Evolutionary conservation across 1,140 invertebrate species (phyloP).

Genomic region (Bactericera cockerelli): DNA sequence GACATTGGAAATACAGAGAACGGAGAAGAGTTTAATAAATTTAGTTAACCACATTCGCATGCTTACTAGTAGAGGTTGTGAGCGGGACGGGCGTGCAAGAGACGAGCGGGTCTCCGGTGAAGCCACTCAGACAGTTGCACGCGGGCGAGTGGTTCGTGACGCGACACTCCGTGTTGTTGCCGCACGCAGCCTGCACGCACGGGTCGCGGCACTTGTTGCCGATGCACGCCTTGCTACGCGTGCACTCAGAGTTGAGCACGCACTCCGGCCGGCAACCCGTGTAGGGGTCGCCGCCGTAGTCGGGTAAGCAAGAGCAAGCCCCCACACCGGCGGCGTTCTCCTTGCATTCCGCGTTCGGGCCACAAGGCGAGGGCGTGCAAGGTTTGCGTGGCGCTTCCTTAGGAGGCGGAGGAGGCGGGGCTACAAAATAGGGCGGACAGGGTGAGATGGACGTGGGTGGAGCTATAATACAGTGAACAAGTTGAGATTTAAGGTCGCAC

Average conservation of each 20-base stretch:
- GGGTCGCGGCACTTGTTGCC: slow-evolving; percentile 52
- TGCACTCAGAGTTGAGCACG: slow-evolving; percentile 53
- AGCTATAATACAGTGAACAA: too few species aligned
- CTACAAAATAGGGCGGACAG: not conserved
- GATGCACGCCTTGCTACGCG: slow-evolving; percentile 50
- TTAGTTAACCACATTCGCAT: too few species aligned
- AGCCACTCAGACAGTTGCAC: slow-evolving; percentile 48
- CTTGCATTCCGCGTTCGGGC: slow-evolving; percentile 53
- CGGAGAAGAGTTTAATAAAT: too few species aligned
- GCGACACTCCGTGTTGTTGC: slow-evolving; percentile 49
- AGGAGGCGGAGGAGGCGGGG: not conserved
- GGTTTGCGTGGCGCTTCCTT: slow-evolving; percentile 32
- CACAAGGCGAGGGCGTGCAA: slow-evolving; percentile 61
- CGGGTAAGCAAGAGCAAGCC: slow-evolving; percentile 60
- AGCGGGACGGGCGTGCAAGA: slow-evolving; percentile 31
- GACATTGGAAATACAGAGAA: too few species aligned
- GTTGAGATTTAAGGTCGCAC: too few species aligned
- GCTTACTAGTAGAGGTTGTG: slow-evolving; percentile 13
- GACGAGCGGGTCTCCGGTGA: slow-evolving; percentile 51
- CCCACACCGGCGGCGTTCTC: slow-evolving; percentile 39
- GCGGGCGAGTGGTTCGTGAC: slow-evolving; percentile 59
- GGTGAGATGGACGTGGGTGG: too few species aligned
- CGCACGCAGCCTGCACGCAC: slow-evolving; percentile 47
- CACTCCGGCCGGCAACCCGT: slow-evolving; percentile 39
- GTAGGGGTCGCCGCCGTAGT: slow-evolving; percentile 71